These are phyloP conservation scores for Darevskia nairensis DNA, from an alignment of 2,797 vertebrate genomes.

Conservation along the genomic window DNA sequence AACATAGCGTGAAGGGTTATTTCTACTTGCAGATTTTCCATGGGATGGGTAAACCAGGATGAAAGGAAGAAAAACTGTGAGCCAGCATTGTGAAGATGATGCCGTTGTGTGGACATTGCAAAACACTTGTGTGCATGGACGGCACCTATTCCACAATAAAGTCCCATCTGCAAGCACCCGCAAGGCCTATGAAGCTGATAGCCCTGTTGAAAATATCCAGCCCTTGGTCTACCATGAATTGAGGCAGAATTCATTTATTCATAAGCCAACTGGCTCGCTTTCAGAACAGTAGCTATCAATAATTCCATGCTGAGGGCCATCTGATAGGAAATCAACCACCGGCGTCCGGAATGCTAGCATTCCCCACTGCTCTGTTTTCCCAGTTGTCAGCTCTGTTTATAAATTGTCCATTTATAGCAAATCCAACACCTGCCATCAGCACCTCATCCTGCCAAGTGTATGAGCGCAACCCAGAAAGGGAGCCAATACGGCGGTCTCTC, in stretches of 20 bases:
- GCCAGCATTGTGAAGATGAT: no score
- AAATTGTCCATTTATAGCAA: constrained; percentile 83
- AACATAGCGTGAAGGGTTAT: no score
- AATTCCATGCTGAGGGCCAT: constrained; percentile 47
- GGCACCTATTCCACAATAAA: no score
- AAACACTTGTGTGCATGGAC: no score
- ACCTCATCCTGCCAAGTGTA: constrained; percentile 76
- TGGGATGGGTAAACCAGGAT: no score
- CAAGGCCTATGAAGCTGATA: constrained; percentile 20
- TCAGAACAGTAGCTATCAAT: constrained; percentile 56
- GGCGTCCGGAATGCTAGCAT: constrained; percentile 70
- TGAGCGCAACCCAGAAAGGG: constrained; percentile 51
- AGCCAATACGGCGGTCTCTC: constrained; percentile 30
- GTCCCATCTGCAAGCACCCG: neutral
- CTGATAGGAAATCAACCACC: constrained; percentile 61
- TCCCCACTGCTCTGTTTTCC: constrained; percentile 75
- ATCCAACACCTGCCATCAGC: constrained; percentile 80
- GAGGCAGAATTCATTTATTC: constrained; percentile 37
- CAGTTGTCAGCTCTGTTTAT: constrained; percentile 85
- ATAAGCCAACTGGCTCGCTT: constrained; percentile 36
- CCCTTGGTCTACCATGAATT: neutral
- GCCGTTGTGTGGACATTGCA: no score
- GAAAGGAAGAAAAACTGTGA: no score
- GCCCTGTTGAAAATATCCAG: constrained; percentile 53
- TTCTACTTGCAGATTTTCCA: no score